Evolutionary conservation across 1,140 invertebrate genomes (phyloP), one percentile per base, ranked within the genome.

Genomic region (Aphaenogaster floridana): DNA sequence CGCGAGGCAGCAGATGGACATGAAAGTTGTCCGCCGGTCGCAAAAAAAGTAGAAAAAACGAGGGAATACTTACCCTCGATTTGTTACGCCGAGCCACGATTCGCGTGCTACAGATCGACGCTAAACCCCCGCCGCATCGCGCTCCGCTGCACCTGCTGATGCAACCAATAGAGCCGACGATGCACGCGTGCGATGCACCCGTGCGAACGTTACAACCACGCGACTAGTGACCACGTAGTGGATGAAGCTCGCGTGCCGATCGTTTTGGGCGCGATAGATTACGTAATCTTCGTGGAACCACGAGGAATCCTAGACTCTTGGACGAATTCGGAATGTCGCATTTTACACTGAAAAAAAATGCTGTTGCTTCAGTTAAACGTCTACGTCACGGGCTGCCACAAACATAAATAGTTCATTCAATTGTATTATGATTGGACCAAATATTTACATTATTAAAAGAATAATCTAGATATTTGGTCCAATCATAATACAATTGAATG

Each of bases 31-130:
- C 63, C 74, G 17, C 8, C 59, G 72, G 8, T 17, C 13, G 11
- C 59, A n/a, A 66, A 50, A 69, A 68, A 28, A 28, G 11, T 17
- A 7, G 36, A 81, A 69, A 28, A 54, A 54, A n/a, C 28, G 54
- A 9, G n/a, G 48, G 3, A 86, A 78, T 86, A 86, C 28, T 28
- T 28, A 28, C 45, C 59, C 50, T 39, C 59, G 74, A 76, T 78
- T 78, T 78, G 83, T 78, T 86, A 86, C 61, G 59, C 66, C 66
- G 36, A 66, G 28, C 45, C 50, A 64, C 83, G 83, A 86, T 86
- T 86, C 74, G 83, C 83, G 72, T 64, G 83, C 74, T 64, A 86
- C 83, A 86, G 83, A 86, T 78, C 59, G 74, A 72, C 79, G 57
- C 15, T 86, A 64, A 80, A 68, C 39, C 59, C 59, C 57, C 45